Evolutionary conservation across 2,888 invertebrate genomes (phyloP).

Genomic region (Phlogophora meticulosa): DNA sequence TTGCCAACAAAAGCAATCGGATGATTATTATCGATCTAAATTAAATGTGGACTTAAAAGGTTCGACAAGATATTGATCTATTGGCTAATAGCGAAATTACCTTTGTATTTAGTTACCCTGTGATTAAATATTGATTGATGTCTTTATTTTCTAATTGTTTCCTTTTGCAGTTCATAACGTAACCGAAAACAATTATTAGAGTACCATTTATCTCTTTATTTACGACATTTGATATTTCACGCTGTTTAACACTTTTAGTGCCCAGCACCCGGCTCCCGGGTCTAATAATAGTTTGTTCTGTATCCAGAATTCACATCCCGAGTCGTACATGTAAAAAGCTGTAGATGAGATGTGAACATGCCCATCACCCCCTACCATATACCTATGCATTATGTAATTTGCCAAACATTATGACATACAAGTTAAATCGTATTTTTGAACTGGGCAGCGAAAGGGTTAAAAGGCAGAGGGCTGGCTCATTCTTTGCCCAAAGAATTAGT

Average conservation of each 20-base stretch:
- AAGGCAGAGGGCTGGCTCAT: no score
- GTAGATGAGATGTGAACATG: no score
- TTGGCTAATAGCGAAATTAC: slow-evolving; percentile 68
- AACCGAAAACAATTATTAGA: background rate
- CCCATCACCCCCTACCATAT: no score
- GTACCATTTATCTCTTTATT: background rate
- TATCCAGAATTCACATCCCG: no score
- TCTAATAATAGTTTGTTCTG: no score
- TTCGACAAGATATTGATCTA: slow-evolving; percentile 75
- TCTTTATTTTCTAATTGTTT: slow-evolving; percentile 24
- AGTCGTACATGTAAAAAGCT: no score
- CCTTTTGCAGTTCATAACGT: slow-evolving; percentile 10
- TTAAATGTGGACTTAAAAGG: slow-evolving; percentile 75
- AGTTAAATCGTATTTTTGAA: no score
- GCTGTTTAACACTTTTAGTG: background rate
- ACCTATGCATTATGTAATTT: no score
- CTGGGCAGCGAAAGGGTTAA: no score
- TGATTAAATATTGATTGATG: slow-evolving; percentile 36
- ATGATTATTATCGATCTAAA: slow-evolving; percentile 74
- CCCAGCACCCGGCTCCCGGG: no score
- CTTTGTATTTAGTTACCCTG: slow-evolving; percentile 50
- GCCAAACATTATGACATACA: no score
- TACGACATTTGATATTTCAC: background rate
- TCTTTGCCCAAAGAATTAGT: no score
- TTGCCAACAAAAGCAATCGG: slow-evolving; percentile 69